phyloP scores from a whole-genome alignment of 2,113 vertebrate genomes.

The Ammospiza nelsoni region DNA sequence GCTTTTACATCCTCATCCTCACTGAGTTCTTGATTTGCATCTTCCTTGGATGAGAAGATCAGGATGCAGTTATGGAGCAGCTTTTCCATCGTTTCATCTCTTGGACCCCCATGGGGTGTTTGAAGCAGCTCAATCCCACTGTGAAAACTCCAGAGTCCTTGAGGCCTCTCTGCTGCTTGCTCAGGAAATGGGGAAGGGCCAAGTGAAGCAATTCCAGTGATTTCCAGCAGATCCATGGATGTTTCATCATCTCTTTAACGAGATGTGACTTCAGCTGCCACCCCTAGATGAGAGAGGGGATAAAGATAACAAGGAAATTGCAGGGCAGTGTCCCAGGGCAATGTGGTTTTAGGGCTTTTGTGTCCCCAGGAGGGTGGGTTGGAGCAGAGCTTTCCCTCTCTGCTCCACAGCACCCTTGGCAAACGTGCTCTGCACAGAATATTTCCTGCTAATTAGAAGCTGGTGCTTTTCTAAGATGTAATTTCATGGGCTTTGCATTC shows the following conservation, averaged over 20 bases:
- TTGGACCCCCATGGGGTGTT: rapidly evolving
- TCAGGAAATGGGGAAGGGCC: neutral
- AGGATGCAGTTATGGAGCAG: neutral
- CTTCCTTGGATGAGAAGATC: neutral
- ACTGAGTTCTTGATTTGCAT: neutral
- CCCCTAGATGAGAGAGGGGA: neutral
- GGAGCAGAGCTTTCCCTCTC: neutral
- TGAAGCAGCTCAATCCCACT: neutral
- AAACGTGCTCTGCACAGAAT: neutral
- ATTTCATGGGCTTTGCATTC: slow-evolving; percentile 35
- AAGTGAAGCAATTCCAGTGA: neutral
- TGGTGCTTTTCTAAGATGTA: neutral
- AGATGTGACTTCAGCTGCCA: neutral
- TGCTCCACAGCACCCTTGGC: neutral
- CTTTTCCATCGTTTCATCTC: neutral
- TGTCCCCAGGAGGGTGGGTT: neutral
- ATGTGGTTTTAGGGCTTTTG: neutral
- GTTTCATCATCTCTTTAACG: neutral
- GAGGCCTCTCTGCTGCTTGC: neutral
- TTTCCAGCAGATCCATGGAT: neutral
- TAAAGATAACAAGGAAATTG: slow-evolving; percentile 39
- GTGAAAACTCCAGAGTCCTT: neutral
- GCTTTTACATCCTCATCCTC: neutral
- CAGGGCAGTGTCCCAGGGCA: neutral
- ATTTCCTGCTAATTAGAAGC: slow-evolving; percentile 55